These are phyloP conservation scores for Lasius fuliginosus DNA, from an alignment of 2,888 invertebrate genomes.

Conservation along the genomic window DNA sequence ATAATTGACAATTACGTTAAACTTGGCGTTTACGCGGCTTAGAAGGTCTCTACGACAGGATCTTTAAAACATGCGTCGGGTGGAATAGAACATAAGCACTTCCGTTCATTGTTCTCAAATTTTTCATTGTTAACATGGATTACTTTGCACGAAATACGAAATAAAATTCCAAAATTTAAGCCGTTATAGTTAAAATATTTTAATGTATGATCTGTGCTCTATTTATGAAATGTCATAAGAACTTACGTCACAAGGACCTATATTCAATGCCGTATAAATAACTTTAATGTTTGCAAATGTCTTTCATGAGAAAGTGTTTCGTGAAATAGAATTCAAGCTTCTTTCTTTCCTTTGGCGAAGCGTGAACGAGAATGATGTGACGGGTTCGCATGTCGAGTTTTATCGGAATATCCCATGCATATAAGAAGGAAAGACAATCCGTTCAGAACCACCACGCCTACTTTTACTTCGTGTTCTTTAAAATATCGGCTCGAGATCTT, in stretches of 20 bases:
- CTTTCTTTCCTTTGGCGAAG: neutral
- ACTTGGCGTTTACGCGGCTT: constrained; percentile 71
- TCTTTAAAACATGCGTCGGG: constrained; percentile 30
- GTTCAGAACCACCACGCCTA: constrained; percentile 79
- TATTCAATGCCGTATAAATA: neutral
- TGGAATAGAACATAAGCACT: neutral
- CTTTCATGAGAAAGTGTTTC: neutral
- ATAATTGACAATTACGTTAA: constrained; percentile 80
- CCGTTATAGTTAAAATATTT: neutral
- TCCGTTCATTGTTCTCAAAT: neutral
- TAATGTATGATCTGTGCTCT: neutral
- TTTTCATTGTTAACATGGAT: neutral
- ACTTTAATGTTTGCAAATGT: neutral
- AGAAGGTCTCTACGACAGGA: constrained; percentile 8
- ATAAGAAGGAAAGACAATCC: constrained; percentile 71
- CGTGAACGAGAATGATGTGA: neutral
- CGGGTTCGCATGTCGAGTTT: constrained; percentile 15
- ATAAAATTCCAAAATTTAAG: neutral
- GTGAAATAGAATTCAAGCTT: neutral
- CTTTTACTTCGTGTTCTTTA: constrained; percentile 82
- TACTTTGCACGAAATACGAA: neutral
- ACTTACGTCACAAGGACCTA: neutral
- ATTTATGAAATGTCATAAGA: neutral
- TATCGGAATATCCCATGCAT: constrained; percentile 13
- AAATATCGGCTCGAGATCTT: constrained; percentile 79